phyloP scores from a whole-genome alignment of 2,797 vertebrate species.

The Enteromius paludinosus region DNA sequence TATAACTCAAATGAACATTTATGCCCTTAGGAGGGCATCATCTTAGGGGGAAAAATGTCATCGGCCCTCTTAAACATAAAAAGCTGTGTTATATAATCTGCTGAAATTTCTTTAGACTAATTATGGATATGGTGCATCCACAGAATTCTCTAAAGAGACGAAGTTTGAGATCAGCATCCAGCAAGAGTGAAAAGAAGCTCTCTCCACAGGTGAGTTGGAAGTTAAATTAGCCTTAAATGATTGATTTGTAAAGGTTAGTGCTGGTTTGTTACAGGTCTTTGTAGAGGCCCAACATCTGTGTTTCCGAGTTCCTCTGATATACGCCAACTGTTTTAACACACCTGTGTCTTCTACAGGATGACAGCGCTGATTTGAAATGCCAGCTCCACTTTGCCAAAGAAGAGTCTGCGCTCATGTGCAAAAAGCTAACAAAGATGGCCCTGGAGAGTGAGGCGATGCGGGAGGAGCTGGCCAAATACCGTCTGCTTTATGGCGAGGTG shows the following conservation, averaged over 20 bases:
- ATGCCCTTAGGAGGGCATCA: slow-evolving; percentile 25
- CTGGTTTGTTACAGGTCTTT: not conserved
- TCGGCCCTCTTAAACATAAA: not conserved
- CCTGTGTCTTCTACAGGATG: slow-evolving; percentile 81
- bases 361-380: slow-evolving; percentile 92
- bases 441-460: slow-evolving; percentile 91
- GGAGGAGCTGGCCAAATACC: slow-evolving; percentile 90
- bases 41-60: not conserved
- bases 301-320: not conserved
- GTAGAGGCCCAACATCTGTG: not conserved
- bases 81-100: not conserved
- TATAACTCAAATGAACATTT: not conserved
- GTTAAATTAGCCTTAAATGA: not conserved
- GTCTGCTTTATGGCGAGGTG: slow-evolving; percentile 86
- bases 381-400: slow-evolving; percentile 98
- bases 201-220: slow-evolving; percentile 83
- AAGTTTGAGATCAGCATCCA: slow-evolving; percentile 81
- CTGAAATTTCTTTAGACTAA: slow-evolving; percentile 4
- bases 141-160: slow-evolving; percentile 92
- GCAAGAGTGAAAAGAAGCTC: slow-evolving; percentile 88
- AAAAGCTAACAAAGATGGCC: slow-evolving; percentile 94
- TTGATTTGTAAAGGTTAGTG: not conserved
- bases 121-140: slow-evolving; percentile 49
- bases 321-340: not conserved
- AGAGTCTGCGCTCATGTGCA: slow-evolving; percentile 96